Conservation (phyloP, 2,113 vertebrate species). For the Ameiurus melas region DNA sequence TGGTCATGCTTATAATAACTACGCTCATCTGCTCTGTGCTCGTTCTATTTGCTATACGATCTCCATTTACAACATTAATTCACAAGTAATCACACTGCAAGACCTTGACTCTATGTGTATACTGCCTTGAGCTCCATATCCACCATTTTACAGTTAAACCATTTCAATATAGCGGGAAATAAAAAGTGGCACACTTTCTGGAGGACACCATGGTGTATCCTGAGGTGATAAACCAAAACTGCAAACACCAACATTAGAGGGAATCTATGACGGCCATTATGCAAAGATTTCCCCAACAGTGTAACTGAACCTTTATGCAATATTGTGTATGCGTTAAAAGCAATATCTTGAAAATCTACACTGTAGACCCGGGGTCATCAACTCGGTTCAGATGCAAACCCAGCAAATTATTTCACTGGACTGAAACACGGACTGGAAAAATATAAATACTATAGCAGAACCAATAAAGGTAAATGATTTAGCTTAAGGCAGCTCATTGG, state of each 20-base stretch:
- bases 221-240: background rate
- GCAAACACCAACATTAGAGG: too few relatives aligned
- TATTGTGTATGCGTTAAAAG: background rate
- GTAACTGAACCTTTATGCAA: too few relatives aligned
- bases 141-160: background rate
- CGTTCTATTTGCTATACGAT: background rate
- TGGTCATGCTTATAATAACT: constrained; percentile 1
- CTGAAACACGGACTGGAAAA: background rate
- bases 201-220: background rate
- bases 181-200: background rate
- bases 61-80: background rate
- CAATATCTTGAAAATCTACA: background rate
- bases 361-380: background rate
- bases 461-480: background rate
- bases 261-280: background rate
- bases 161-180: background rate
- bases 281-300: background rate
- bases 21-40: background rate
- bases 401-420: background rate
- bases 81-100: background rate
- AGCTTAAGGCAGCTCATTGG: background rate
- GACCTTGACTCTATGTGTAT: background rate
- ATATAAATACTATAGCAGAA: background rate
- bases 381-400: background rate
- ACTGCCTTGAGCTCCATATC: background rate